These are phyloP conservation scores for Netelia virgata DNA, from an alignment of 2,888 invertebrate species.

Conservation along the genomic window DNA sequence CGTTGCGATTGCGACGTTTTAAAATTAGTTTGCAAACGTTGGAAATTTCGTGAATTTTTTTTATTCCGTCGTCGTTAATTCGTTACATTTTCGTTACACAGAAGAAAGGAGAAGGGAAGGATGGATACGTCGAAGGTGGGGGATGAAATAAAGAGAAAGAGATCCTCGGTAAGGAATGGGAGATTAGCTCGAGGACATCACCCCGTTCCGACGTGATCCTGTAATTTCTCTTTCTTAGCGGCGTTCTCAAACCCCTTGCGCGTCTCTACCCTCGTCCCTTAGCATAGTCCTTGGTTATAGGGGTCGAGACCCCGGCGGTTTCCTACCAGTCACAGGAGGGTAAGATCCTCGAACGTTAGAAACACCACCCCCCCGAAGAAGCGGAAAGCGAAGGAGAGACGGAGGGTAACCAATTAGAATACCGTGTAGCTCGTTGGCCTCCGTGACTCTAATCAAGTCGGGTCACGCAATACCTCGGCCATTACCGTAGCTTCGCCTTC, in stretches of 20 bases:
- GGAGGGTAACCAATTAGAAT: conserved; percentile 73
- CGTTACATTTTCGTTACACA: no score
- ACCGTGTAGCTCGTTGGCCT: conserved; percentile 68
- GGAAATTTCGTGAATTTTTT: no score
- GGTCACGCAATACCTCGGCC: conserved; percentile 73
- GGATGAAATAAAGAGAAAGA: conserved; percentile 36
- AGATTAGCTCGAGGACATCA: conserved; percentile 68
- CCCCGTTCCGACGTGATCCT: conserved; percentile 73
- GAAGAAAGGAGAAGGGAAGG: no score
- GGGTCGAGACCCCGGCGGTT: conserved; percentile 55
- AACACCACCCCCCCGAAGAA: conserved; percentile 6
- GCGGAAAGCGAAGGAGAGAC: conserved; percentile 3
- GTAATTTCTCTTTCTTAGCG: conserved; percentile 77
- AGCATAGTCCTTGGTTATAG: conserved; percentile 56
- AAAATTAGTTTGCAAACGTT: no score
- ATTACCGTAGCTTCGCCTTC: conserved; percentile 67
- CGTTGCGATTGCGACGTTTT: no score
- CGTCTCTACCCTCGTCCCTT: no score
- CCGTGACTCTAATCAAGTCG: conserved; percentile 73
- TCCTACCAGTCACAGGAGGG: conserved; percentile 15
- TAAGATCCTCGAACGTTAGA: conserved; percentile 54
- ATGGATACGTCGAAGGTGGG: conserved; percentile 1
- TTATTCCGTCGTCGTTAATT: no score
- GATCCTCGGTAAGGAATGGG: conserved; percentile 59
- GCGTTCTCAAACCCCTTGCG: background rate